These are phyloP conservation scores for Plestiodon gilberti DNA, from an alignment of 2,113 vertebrate genomes.

Conservation along the genomic window DNA sequence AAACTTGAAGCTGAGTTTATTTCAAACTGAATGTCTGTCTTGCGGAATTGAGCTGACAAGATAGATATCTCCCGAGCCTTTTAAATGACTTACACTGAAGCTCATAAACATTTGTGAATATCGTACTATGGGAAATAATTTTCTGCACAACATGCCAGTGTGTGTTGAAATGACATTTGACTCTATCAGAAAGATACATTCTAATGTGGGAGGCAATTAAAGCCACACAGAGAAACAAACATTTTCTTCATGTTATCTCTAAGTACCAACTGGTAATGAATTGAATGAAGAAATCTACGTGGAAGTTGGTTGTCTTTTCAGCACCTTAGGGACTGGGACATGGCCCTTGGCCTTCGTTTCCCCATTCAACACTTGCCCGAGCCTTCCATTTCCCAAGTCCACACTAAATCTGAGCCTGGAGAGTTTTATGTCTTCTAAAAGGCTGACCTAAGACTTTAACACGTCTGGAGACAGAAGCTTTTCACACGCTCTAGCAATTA, in stretches of 20 bases:
- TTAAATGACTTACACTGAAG: conserved; percentile 68
- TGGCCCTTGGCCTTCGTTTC: conserved; percentile 25
- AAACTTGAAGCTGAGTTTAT: conserved; percentile 51
- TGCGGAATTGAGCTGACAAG: conserved; percentile 60
- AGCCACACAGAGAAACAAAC: conserved; percentile 67
- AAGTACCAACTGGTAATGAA: conserved; percentile 57
- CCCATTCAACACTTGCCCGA: conserved; percentile 35
- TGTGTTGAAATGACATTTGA: conserved; percentile 73
- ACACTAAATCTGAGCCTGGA: conserved; percentile 49
- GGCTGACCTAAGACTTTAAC: conserved; percentile 48
- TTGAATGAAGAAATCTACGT: conserved; percentile 50
- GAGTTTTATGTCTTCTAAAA: conserved; percentile 44
- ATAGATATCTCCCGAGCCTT: conserved; percentile 64
- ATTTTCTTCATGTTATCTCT: conserved; percentile 69
- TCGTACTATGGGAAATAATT: conserved; percentile 67
- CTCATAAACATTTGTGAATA: conserved; percentile 74
- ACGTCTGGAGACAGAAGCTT: conserved; percentile 26
- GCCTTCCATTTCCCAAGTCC: conserved; percentile 44
- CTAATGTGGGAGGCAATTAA: conserved; percentile 73
- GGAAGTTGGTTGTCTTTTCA: conserved; percentile 51
- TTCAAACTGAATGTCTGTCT: conserved; percentile 53
- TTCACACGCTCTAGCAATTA: conserved; percentile 41
- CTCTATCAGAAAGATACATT: conserved; percentile 71
- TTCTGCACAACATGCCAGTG: conserved; percentile 58
- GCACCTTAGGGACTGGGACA: conserved; percentile 33